Percentiles rank a stretch among this genome's conserved stretches.
These are phyloP conservation scores for Meteorus sp. DNA, from an alignment of 1,140 invertebrate species.

Conservation along the genomic window DNA sequence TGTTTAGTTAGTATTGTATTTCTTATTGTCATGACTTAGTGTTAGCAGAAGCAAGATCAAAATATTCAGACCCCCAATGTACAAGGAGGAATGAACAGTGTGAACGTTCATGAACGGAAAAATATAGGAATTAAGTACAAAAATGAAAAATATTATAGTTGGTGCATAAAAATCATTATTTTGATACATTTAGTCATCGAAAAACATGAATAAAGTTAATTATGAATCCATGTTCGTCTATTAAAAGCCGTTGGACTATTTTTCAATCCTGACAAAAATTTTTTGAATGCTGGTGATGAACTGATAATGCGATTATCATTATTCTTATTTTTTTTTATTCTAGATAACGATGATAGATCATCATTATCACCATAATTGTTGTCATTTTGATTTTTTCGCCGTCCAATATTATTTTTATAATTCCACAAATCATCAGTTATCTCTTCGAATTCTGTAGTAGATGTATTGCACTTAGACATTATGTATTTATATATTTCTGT, in stretches of 20 bases:
- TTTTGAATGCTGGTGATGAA: slow-evolving; percentile 30
- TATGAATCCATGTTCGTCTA: not conserved
- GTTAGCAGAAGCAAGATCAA: too few relatives aligned
- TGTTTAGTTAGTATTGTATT: too few relatives aligned
- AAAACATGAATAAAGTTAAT: slow-evolving; percentile 1
- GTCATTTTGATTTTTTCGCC: slow-evolving; percentile 2
- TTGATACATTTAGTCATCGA: slow-evolving; percentile 7
- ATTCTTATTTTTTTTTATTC: not conserved
- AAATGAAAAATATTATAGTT: too few relatives aligned
- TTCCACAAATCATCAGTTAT: slow-evolving; percentile 1
- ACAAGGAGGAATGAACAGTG: too few relatives aligned
- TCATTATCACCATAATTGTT: too few relatives aligned
- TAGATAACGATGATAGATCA: too few relatives aligned
- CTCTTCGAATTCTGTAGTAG: not conserved
- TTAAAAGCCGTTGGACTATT: slow-evolving; percentile 9
- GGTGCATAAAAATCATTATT: not conserved
- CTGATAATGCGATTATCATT: slow-evolving; percentile 26
- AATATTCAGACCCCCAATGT: too few relatives aligned
- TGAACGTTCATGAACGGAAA: too few relatives aligned
- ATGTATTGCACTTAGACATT: not conserved
- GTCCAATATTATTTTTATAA: not conserved
- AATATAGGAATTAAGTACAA: too few relatives aligned
- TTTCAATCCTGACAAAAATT: slow-evolving; percentile 25
- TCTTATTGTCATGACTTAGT: too few relatives aligned
- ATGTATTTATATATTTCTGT: slow-evolving; percentile 12